Evolutionary conservation across 92 coral and sea anemone species (phyloP).

Genomic region (Porites cylindrica): DNA sequence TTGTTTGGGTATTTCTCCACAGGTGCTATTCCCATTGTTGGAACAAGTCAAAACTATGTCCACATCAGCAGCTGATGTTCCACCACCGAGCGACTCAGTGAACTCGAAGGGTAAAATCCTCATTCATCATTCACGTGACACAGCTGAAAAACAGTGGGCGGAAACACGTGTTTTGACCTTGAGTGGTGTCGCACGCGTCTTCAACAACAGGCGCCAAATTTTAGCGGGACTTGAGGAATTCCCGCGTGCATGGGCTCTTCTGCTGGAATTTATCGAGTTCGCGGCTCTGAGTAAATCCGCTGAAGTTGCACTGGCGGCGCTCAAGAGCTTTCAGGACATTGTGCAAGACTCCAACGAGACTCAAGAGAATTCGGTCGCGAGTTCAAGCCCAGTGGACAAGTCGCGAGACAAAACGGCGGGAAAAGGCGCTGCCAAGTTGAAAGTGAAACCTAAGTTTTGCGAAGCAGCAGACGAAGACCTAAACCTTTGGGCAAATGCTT

Average conservation of each 20-base stretch:
- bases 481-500: constrained; percentile 95
- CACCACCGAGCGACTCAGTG: constrained; percentile 94
- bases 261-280: constrained; percentile 95
- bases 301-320: constrained; percentile 96
- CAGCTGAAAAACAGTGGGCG: constrained; percentile 99
- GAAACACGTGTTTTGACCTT: constrained; percentile 97
- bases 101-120: constrained; percentile 90
- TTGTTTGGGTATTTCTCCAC: background rate
- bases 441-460: constrained; percentile 95
- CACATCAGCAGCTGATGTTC: constrained; percentile 96
- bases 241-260: constrained; percentile 99
- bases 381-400: constrained; percentile 56
- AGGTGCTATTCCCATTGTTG: constrained; percentile 95
- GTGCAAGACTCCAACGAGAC: constrained; percentile 91
- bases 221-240: constrained; percentile 97
- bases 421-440: constrained; percentile 71
- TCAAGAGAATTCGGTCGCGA: constrained; percentile 58
- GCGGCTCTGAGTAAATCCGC: constrained; percentile 97
- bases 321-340: constrained; percentile 97
- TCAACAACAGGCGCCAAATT: constrained; percentile 97
- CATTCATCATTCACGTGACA: constrained; percentile 99
- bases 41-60: constrained; percentile 99
- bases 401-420: constrained; percentile 60
- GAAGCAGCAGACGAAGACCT: constrained; percentile 92
- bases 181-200: constrained; percentile 98